phyloP scores from a whole-genome alignment of 2,888 invertebrate genomes.

The Cerastis leucographa region DNA sequence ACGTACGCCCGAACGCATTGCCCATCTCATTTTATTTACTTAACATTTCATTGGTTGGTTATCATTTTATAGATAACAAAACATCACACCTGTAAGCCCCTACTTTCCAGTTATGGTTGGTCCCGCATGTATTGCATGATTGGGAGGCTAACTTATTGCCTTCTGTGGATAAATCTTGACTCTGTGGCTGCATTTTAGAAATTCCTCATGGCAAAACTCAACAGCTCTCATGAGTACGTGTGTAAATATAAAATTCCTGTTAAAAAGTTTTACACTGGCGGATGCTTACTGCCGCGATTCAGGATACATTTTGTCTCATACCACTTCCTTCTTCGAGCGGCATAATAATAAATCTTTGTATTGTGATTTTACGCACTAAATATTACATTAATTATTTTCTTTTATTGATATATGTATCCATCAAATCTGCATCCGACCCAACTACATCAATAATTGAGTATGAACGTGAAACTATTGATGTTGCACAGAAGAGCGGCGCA shows the following conservation, averaged over 20 bases:
- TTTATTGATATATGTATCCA: too few relatives aligned
- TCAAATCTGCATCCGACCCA: too few relatives aligned
- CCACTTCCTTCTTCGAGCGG: neutral
- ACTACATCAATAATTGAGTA: too few relatives aligned
- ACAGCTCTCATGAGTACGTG: neutral
- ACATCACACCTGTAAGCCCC: neutral
- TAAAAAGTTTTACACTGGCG: neutral
- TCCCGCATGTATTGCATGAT: neutral
- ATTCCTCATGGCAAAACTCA: neutral
- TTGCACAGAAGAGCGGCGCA: conserved; percentile 77
- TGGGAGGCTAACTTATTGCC: neutral
- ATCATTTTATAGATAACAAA: neutral
- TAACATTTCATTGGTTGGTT: neutral
- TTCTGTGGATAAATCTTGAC: neutral
- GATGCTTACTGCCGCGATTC: neutral
- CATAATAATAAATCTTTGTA: too few relatives aligned
- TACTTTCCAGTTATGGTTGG: neutral
- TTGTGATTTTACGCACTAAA: too few relatives aligned
- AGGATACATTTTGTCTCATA: too few relatives aligned
- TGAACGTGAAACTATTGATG: neutral
- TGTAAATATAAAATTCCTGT: neutral
- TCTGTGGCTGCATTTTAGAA: neutral
- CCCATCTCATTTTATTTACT: neutral
- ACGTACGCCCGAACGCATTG: neutral
- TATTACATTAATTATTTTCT: too few relatives aligned